Conservation (phyloP, 2,113 vertebrate genomes). For the Uria aalge region DNA sequence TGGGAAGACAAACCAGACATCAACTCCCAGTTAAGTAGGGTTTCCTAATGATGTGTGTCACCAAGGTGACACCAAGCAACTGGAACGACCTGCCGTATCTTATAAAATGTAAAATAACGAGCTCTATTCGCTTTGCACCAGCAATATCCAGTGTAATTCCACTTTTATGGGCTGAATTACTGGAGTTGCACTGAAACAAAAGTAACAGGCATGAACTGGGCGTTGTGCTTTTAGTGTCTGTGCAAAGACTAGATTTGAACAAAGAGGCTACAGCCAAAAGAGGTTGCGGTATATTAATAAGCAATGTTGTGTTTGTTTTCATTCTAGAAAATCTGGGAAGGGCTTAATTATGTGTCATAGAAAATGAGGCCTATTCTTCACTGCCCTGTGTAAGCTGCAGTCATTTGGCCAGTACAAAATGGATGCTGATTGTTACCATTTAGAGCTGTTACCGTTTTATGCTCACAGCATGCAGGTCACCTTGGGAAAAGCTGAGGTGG, state of each 20-base stretch:
- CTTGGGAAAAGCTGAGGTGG: neutral
- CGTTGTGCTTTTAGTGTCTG: neutral
- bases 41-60: neutral
- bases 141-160: neutral
- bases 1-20: neutral
- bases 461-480: neutral
- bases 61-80: neutral
- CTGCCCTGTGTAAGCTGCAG: neutral
- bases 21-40: neutral
- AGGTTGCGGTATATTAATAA: neutral
- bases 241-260: neutral
- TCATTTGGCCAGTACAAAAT: neutral
- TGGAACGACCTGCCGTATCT: neutral
- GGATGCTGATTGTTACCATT: neutral
- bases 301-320: neutral
- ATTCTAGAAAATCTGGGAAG: neutral
- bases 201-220: neutral
- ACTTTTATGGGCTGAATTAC: neutral
- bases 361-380: neutral
- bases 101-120: neutral
- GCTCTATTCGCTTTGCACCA: neutral
- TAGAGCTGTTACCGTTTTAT: neutral
- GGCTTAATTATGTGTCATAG: neutral
- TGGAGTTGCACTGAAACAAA: neutral
- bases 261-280: neutral